Base-by-base conservation (phyloP, 2,888 invertebrate genomes). In the Thymelicus sylvestris region DNA sequence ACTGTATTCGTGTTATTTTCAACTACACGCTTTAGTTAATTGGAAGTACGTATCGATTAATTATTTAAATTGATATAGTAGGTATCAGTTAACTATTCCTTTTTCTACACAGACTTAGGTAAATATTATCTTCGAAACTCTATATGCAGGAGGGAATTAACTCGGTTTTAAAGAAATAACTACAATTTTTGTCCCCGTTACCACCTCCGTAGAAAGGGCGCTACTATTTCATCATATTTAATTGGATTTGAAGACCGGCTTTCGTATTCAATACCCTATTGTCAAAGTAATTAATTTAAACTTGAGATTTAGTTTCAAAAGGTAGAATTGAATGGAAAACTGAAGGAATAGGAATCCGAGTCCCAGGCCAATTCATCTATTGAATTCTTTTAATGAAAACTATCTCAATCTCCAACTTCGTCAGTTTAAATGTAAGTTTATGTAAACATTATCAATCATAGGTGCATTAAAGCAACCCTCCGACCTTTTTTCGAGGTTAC, bases 231-330 rank as follows among this genome's bases (percentile, higher is more conserved):
- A 75, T 77, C 76, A 75, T 75, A 79, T 80, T 80, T 80, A 81
- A 84, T 81, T 77, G 76, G 80, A 78, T 79, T 75, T 71, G 74
- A 74, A 76, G 72, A 71, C 73, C 76, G 75, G 81, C 80, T 86
- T 84, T 83, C 81, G 82, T 82, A 84, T 84, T 83, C 82, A 86
- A 85, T 82, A 82, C 81, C 81, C 85, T 85, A 90, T 88, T 90
- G 87, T 89, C 83, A 83, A 85, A 88, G 86, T 87, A 86, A 88
- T 91, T 86, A 84, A 83, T 86, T 85, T 84, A 86, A 91, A 90
- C 87, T 91, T 87, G 83, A 83, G 84, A 89, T 88, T 90, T 87
- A 89, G 88, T 91, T 91, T 89, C 88, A 88, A 90, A 91, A 90
- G 89, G 83, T 83, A 79, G 85, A 86, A 88, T 89, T 89, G 87